Evolutionary conservation across 2,113 vertebrate species (phyloP), one percentile per base, ranked within the genome.

Genomic region (Entomyzon cyanotis): DNA sequence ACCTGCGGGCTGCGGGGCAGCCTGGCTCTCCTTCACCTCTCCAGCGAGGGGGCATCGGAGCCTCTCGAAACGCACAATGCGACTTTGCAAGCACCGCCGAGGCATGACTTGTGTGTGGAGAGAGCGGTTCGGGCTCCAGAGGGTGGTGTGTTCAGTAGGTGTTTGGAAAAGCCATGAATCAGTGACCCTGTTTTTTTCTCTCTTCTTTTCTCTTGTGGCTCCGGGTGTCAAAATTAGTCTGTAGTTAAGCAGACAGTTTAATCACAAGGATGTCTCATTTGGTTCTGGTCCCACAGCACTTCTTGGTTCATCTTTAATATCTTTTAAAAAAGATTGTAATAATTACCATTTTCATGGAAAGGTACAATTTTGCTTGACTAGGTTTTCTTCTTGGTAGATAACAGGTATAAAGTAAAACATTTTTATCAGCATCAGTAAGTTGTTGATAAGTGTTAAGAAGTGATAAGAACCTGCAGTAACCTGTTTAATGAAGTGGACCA

Each of bases 231-330:
- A 31, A 90, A 84, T 93, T 67, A 63, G 49, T 35, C 80, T 85
- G 77, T 85, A 89, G 88, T 95, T 95, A 93, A 96, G 68, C 30
- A 46, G 46, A 13, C 4, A 11, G 35, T 82, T 82, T 73, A 78
- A 68, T 82, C 82, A 75, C 80, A 59, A 74, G 68, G 46, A 35
- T 52, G 28, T 65, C 71, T 87, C 52, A 14, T 46, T 91, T 60
- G 74, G 11, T 83, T 75, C 46, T 89, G 44, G 31, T 90, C 81
- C 93, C 89, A n/a, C 39, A 76, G 41, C 23, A 5, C 60, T 78
- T 87, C 33, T 67, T 37, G 49, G 24, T 44, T 84, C 16, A 18
- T 74, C 67, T 46, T 49, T 49, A 84, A 31, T 31, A 37, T 7
- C 37, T 62, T 75, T 15, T 0, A 28, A 58, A 73, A 46, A 41